Conservation (phyloP, 2,797 vertebrate species). For the Synanceia verrucosa region DNA sequence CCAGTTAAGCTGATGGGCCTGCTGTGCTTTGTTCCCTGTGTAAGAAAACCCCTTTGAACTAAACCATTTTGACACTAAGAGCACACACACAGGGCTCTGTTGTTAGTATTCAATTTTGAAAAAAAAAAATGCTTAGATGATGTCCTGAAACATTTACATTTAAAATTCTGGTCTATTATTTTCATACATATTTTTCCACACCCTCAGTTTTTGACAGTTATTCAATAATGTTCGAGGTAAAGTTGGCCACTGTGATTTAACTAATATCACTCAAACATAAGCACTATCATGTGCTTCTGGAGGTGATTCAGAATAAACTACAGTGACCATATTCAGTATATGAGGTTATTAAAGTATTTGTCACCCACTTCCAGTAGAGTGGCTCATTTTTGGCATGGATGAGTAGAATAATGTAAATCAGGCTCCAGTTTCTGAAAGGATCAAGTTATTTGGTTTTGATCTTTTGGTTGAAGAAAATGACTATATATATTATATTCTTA, state of each 20-base stretch:
- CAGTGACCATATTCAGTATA: background rate
- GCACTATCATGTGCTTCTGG: background rate
- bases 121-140: background rate
- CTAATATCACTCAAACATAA: background rate
- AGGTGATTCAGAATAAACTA: background rate
- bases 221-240: background rate
- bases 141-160: background rate
- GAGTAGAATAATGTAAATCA: background rate
- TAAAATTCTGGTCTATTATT: background rate
- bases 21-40: constrained; percentile 31
- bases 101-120: constrained; percentile 25
- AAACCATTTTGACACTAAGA: constrained; percentile 9
- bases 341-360: background rate
- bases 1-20: constrained; percentile 23
- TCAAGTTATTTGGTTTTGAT: background rate
- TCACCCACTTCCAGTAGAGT: background rate
- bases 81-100: constrained; percentile 5
- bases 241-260: background rate
- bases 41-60: constrained; percentile 36
- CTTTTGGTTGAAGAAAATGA: too few relatives aligned
- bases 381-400: background rate
- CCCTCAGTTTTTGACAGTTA: background rate
- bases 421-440: background rate
- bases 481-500: too few relatives aligned
- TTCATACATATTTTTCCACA: background rate